Conservation (phyloP, 1,140 invertebrate species). For the Ceratina australensis region DNA sequence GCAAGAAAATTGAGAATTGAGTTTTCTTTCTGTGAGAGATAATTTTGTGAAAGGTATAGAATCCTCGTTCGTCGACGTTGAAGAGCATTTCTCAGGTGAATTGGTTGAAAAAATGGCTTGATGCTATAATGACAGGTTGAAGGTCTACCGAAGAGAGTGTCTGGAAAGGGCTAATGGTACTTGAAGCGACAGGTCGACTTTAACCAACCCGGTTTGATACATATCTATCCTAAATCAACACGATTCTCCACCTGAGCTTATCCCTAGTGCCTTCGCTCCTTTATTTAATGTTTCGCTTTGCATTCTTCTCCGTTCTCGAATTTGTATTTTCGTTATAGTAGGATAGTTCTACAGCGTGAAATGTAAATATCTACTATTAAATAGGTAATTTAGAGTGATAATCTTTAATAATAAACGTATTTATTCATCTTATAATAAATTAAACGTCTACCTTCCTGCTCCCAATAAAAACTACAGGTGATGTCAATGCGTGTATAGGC, state of each 20-base stretch:
- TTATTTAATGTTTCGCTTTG: constrained; percentile 67
- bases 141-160: constrained; percentile 66
- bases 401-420: neutral
- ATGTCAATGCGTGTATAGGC: too few species aligned
- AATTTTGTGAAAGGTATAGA: neutral
- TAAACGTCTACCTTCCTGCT: too few species aligned
- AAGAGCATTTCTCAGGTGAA: constrained; percentile 57
- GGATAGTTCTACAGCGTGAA: neutral
- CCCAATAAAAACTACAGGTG: too few species aligned
- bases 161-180: constrained; percentile 76
- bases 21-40: neutral
- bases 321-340: constrained; percentile 35
- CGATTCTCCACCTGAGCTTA: constrained; percentile 47
- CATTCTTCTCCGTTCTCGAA: constrained; percentile 58
- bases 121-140: constrained; percentile 73
- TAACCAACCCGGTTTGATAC: constrained; percentile 72
- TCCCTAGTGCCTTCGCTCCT: constrained; percentile 42
- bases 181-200: constrained; percentile 77
- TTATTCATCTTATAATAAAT: too few species aligned
- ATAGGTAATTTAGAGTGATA: neutral
- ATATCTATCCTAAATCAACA: constrained; percentile 79
- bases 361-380: too few species aligned
- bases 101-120: constrained; percentile 49
- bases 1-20: too few species aligned
- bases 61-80: neutral